Evolutionary conservation across 2,113 vertebrate species (phyloP), one percentile per base, ranked within the genome.

Genomic region (Pterocles gutturalis): DNA sequence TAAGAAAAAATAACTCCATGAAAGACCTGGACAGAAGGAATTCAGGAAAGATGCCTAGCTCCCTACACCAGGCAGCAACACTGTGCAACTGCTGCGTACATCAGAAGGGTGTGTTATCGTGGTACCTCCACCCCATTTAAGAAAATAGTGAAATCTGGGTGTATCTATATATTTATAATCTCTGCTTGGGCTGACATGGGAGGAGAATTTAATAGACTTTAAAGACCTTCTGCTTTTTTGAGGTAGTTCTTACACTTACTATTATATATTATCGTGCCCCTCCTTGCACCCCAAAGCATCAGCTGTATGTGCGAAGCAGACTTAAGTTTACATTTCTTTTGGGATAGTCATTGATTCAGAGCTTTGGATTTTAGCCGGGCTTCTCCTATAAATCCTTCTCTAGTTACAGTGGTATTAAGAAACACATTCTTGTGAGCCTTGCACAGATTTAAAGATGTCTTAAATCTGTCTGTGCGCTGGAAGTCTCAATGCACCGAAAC

Each of bases 391-490:
- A 92, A 78, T 57, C 24, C 80, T 65, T 58, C 89, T 87, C 69
- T 62, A 29, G 89, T 92, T 96, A 45, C 69, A 60, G 72, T 3
- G 67, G 83, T 26, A n/a, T 92, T 94, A 58, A 75, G 79, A 55
- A 80, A 43, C 2, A 1, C 49, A 53, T 94, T 96, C 77, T 38
- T 89, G 75, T 3, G 71, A 88, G 70, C 10, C 71, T 80, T 81
- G 21, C 91, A 54, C 31, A 71, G 33, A 83, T 55, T 64, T 78
- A 54, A 5, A 70, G 72, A 62, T 71, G 72, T 10, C 76, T 90
- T 96, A 90, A 95, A 93, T 96, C 91, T 87, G 75, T 60, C 93
- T 67, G 51, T 60, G 80, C 1, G 2, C 91, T 84, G n/a, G 17
- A 90, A 86, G 51, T 84, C 69, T 84, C n/a, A 14, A 18, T 46